Evolutionary conservation across 2,888 invertebrate genomes (phyloP).

Genomic region (Eumerus sabulonum): DNA sequence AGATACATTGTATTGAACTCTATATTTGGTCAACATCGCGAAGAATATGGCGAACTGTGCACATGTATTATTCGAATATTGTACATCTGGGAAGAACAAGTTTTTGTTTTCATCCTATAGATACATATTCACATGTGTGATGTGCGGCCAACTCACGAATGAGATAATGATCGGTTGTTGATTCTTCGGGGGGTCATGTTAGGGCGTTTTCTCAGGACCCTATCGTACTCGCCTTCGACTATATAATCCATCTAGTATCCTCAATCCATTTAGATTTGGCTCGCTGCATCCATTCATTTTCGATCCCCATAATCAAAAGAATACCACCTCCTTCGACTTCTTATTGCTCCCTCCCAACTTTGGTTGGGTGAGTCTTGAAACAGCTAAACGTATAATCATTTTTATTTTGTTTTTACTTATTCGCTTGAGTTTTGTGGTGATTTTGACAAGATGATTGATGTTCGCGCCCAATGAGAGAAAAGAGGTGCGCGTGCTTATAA

Average conservation of each 20-base stretch:
- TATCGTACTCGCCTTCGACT: constrained; percentile 57
- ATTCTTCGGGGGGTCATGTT: constrained; percentile 66
- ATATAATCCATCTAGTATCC: constrained; percentile 49
- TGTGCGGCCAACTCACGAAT: constrained; percentile 49
- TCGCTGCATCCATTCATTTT: constrained; percentile 59
- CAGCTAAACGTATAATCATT: constrained; percentile 63
- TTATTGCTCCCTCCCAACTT: constrained; percentile 50
- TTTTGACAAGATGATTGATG: constrained; percentile 73
- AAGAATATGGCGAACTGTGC: too few relatives aligned
- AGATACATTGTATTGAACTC: constrained; percentile 19
- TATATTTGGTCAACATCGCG: too few relatives aligned
- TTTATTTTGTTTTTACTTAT: constrained; percentile 4
- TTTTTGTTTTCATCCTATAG: neutral
- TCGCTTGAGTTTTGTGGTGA: constrained; percentile 61
- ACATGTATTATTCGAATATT: too few relatives aligned
- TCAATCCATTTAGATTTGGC: too few relatives aligned
- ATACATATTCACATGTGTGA: constrained; percentile 16
- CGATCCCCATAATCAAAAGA: constrained; percentile 66
- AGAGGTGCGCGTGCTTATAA: constrained; percentile 71
- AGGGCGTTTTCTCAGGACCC: constrained; percentile 70
- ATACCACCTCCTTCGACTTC: too few relatives aligned
- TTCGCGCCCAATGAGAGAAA: constrained; percentile 69
- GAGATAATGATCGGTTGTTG: constrained; percentile 66
- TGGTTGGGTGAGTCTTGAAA: constrained; percentile 42
- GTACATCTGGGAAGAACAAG: neutral